These are phyloP conservation scores for Drosophila parthenogenetica DNA, from an alignment of 2,888 invertebrate species.

Conservation along the genomic window DNA sequence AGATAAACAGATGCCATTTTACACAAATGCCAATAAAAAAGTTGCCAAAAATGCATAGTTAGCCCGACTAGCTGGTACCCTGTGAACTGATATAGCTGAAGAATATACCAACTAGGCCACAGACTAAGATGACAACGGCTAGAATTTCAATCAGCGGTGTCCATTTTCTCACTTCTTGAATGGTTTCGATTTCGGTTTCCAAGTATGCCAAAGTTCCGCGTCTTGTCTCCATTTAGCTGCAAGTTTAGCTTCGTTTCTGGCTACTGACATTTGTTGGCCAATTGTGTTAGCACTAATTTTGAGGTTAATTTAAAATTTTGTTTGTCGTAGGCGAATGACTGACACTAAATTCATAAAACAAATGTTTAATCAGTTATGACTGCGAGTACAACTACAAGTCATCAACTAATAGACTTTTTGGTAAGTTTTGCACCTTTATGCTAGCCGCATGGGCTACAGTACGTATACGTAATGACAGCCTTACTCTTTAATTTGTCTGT, in stretches of 20 bases:
- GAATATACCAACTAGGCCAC: constrained; percentile 18
- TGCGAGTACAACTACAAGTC: neutral
- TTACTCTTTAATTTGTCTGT: too few species aligned
- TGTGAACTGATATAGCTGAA: neutral
- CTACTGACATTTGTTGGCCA: constrained; percentile 3
- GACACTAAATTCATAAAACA: constrained; percentile 15
- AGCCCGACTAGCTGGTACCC: neutral
- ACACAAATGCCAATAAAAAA: constrained; percentile 4
- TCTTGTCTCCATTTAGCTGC: neutral
- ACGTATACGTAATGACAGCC: too few species aligned
- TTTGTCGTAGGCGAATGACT: neutral
- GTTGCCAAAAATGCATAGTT: neutral
- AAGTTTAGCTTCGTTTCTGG: neutral
- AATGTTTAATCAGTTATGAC: constrained; percentile 9
- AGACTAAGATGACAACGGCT: constrained; percentile 1
- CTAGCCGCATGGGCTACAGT: neutral
- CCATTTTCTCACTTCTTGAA: constrained; percentile 41
- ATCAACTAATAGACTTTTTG: neutral
- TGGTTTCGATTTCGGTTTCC: neutral
- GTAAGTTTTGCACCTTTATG: neutral
- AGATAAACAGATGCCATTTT: constrained; percentile 19
- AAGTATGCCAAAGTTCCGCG: neutral
- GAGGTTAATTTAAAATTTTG: neutral
- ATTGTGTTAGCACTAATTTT: constrained; percentile 1
- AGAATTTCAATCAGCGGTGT: constrained; percentile 39